Base-by-base conservation (phyloP, 2,113 vertebrate genomes). In the Pangasianodon gigas region DNA sequence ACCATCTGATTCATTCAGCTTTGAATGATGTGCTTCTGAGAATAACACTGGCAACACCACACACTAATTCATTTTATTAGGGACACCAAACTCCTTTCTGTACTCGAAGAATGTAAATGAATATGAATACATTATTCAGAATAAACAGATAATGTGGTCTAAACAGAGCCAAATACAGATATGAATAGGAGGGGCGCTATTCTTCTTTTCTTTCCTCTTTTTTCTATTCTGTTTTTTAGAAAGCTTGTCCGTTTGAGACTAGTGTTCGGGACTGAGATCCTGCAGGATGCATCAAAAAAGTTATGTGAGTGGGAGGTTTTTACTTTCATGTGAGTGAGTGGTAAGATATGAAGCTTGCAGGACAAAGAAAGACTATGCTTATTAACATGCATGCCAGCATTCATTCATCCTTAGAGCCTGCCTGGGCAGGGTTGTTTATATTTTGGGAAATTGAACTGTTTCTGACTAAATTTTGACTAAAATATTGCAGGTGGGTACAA, bases 51-150 rank as follows among this genome's bases (percentile, higher is more conserved):
- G 41, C 14, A 58, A 54, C 13, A 44, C 13, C 26, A 44, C 44
- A 56, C 60, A 80, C 54, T 87, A 44, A n/a, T 65, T 82, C 54
- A 67, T n/a, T 24, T 84, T 60, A 84, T 60, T 58, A 26, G 13
- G 32, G 14, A 41, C 32, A 60, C 19, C 54, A 84, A 56, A 41
- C 26, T 4, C 37, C n/a, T 56, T 41, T 19, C 32, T 80, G 32
- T 58, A 83, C 18, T 41, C 4, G 18, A 4, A 18, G 8, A 56
- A 83, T 83, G n/a, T 41, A 58, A 58, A 58, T 60, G 54, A 56
- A 80, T 77, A 77, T 1, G 3, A 46, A 46, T 77, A 13, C 44
- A 77, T 37, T 71, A 71, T 69, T 69, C n/a, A 14, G n/a, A n/a
- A 69, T 69, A 4, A 69, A 75, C 18, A 75, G 18, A 44, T 80